Percentiles rank a stretch among this genome's conserved stretches.
Evolutionary conservation across 2,113 vertebrate genomes (phyloP).

Genomic region (Rhodinocichla rosea): DNA sequence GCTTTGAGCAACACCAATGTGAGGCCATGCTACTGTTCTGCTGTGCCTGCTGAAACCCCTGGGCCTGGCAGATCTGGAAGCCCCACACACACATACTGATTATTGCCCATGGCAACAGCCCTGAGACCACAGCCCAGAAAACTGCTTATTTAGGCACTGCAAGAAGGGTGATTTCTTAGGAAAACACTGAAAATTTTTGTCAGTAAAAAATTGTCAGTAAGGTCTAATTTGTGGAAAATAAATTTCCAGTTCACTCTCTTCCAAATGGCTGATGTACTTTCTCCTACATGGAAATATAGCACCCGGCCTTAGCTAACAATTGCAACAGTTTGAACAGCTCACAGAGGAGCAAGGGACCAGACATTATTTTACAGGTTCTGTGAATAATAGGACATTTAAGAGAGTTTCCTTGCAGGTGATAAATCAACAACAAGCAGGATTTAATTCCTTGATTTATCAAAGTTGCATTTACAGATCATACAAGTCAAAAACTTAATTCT

Average conservation of each 20-base stretch:
- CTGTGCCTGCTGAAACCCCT: not conserved
- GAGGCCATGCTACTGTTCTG: fast-evolving
- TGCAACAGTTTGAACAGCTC: not conserved
- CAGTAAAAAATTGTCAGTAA: not conserved
- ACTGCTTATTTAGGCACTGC: not conserved
- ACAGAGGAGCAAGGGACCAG: not conserved
- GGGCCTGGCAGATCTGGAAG: not conserved
- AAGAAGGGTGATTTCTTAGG: not conserved
- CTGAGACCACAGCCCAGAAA: not conserved
- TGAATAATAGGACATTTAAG: not conserved
- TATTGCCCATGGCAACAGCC: not conserved
- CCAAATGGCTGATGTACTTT: not conserved
- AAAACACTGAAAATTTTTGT: not conserved
- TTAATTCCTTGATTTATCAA: not conserved
- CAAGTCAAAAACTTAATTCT: not conserved
- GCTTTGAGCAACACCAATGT: fast-evolving
- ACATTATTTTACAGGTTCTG: not conserved
- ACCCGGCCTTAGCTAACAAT: not conserved
- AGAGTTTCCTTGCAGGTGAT: not conserved
- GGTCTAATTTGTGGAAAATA: not conserved
- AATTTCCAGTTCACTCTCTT: not conserved
- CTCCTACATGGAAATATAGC: not conserved
- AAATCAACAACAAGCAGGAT: not conserved
- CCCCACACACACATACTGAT: not conserved
- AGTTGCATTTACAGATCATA: not conserved